phyloP scores from a whole-genome alignment of 2,888 invertebrate genomes.

The Apodemia arnacis region DNA sequence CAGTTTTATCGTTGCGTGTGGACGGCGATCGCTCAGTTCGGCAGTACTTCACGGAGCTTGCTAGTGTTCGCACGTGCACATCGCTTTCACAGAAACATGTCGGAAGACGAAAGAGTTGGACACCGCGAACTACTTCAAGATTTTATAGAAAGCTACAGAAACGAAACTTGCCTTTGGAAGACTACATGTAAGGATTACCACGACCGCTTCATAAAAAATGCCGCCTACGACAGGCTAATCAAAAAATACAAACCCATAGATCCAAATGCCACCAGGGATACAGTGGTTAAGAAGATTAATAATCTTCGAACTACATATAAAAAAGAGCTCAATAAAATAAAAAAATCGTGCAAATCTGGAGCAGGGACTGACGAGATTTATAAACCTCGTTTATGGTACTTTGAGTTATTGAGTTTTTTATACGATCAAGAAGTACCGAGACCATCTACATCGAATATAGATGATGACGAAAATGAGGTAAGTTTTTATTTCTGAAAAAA shows the following conservation, averaged over 20 bases:
- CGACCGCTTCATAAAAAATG: too few relatives aligned
- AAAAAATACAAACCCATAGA: too few relatives aligned
- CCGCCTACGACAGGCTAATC: too few relatives aligned
- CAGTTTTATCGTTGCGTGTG: slow-evolving; percentile 25
- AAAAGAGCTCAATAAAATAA: slow-evolving; percentile 4
- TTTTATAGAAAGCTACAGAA: slow-evolving; percentile 47
- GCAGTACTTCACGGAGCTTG: slow-evolving; percentile 7
- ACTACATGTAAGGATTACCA: too few relatives aligned
- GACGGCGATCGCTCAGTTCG: slow-evolving; percentile 12
- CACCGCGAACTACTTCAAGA: slow-evolving; percentile 44
- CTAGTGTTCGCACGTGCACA: slow-evolving; percentile 23
- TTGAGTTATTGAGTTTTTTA: background rate
- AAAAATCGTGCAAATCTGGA: background rate
- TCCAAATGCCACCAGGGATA: background rate
- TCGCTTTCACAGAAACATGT: slow-evolving; percentile 21
- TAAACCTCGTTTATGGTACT: background rate
- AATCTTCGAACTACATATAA: background rate
- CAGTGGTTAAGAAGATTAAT: background rate
- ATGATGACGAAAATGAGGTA: background rate
- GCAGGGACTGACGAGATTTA: background rate
- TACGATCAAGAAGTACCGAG: slow-evolving; percentile 6
- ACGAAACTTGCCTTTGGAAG: slow-evolving; percentile 49
- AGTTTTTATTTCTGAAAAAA: background rate
- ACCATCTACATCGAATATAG: slow-evolving; percentile 12
- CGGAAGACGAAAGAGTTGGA: slow-evolving; percentile 34